Evolutionary conservation across 2,888 invertebrate species (phyloP).

Genomic region (Sarcophaga subvicina): DNA sequence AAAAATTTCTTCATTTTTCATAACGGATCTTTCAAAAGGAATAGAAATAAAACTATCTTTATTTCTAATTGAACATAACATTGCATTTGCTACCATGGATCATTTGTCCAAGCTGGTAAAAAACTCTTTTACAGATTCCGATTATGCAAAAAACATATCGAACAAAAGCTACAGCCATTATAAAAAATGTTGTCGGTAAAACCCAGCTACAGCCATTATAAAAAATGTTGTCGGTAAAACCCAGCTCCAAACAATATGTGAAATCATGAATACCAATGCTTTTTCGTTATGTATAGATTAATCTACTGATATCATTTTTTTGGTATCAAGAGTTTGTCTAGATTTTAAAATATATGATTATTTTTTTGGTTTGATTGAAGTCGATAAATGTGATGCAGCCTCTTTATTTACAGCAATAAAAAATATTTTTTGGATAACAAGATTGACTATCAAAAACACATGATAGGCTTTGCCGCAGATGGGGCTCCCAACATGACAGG

Average conservation of each 20-base stretch:
- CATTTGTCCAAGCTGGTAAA: too few species aligned
- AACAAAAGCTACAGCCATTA: too few species aligned
- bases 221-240: too few species aligned
- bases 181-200: too few species aligned
- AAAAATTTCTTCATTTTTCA: too few species aligned
- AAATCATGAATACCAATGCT: background rate
- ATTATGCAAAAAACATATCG: too few species aligned
- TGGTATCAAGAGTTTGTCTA: background rate
- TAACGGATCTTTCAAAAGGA: too few species aligned
- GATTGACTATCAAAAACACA: background rate
- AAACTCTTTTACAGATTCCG: too few species aligned
- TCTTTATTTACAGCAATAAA: background rate
- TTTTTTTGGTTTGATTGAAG: background rate
- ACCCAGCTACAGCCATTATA: too few species aligned
- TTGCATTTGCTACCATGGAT: too few species aligned
- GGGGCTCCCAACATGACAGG: background rate
- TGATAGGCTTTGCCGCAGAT: constrained; percentile 19
- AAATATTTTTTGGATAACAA: background rate
- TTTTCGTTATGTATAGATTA: background rate
- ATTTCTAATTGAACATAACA: too few species aligned
- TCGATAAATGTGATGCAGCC: background rate
- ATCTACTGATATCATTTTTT: background rate
- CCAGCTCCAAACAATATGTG: background rate
- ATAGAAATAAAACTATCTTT: too few species aligned
- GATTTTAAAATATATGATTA: constrained; percentile 2